A percentile compares a stretch with the other conserved stretches of the same genome.
Conservation (phyloP, 53 echinoderm and acorn worm species). For the Echinarachnius parma region DNA sequence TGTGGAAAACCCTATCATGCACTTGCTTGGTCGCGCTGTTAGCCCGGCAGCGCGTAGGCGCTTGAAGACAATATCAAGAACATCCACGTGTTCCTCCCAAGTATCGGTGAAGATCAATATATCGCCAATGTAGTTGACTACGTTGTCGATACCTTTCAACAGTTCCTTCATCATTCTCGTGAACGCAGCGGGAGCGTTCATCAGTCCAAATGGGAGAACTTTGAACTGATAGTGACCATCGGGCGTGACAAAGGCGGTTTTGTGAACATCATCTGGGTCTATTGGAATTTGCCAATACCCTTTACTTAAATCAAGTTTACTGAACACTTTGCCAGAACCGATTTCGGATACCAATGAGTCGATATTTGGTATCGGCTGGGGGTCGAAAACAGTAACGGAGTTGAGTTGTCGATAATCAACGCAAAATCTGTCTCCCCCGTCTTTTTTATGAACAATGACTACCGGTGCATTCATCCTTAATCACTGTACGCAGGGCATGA, state of each 20-base stretch:
- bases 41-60: constrained; percentile 43
- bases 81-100: constrained; percentile 37
- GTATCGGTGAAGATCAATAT: constrained; percentile 50
- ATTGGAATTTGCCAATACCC: constrained; percentile 72
- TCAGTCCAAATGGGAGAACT: constrained; percentile 55
- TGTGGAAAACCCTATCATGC: constrained; percentile 39
- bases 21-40: constrained; percentile 59
- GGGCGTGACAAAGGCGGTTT: constrained; percentile 49
- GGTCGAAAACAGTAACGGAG: constrained; percentile 45
- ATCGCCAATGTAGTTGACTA: constrained; percentile 61
- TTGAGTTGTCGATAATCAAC: constrained; percentile 49
- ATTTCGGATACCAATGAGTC: constrained; percentile 42
- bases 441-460: constrained; percentile 36
- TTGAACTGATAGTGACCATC: constrained; percentile 54
- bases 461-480: constrained; percentile 34
- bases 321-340: constrained; percentile 28
- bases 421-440: constrained; percentile 46
- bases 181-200: constrained; percentile 53
- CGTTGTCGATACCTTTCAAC: constrained; percentile 28
- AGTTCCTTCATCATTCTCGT: constrained; percentile 52
- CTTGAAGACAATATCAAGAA: constrained; percentile 19
- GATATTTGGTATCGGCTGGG: constrained; percentile 54
- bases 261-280: constrained; percentile 17
- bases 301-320: constrained; percentile 56
- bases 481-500: neutral